These are phyloP conservation scores for Tridacna gigas DNA, from an alignment of 2,888 invertebrate genomes.

Conservation along the genomic window DNA sequence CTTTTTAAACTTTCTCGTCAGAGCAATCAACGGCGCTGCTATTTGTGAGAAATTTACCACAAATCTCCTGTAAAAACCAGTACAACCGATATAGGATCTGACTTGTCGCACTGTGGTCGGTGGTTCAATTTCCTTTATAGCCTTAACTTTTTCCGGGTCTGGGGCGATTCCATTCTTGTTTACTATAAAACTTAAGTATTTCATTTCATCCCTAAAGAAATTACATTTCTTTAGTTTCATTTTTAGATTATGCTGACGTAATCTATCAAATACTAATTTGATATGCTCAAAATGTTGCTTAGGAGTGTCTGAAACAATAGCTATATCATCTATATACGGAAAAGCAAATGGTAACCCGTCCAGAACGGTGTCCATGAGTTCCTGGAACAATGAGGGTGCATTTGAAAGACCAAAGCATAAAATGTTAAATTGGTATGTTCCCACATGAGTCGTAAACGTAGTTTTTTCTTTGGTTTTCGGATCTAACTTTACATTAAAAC, in stretches of 20 bases:
- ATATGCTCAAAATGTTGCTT: not conserved
- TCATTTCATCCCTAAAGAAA: not conserved
- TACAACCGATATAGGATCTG: not conserved
- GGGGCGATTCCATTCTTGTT: not conserved
- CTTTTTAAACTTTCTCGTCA: not conserved
- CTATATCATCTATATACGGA: conserved; percentile 8
- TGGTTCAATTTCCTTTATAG: not conserved
- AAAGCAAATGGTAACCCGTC: not conserved
- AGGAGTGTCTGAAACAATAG: not conserved
- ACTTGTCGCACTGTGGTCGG: not conserved
- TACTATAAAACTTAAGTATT: not conserved
- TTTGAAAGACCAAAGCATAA: not conserved
- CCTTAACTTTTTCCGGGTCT: conserved; percentile 3
- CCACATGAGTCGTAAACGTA: not conserved
- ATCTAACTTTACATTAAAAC: not conserved
- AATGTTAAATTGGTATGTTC: not conserved
- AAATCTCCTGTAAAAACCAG: not conserved
- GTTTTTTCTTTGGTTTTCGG: not conserved
- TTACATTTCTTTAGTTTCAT: not conserved
- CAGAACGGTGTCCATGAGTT: conserved; percentile 1
- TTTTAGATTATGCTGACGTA: not conserved
- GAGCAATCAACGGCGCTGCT: not conserved
- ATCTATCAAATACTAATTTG: not conserved
- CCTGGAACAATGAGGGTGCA: not conserved
- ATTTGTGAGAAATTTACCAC: not conserved